Evolutionary conservation across 2,888 invertebrate species (phyloP), one percentile per base, ranked within the genome.

Genomic region (Troglohyphantes excavatus): DNA sequence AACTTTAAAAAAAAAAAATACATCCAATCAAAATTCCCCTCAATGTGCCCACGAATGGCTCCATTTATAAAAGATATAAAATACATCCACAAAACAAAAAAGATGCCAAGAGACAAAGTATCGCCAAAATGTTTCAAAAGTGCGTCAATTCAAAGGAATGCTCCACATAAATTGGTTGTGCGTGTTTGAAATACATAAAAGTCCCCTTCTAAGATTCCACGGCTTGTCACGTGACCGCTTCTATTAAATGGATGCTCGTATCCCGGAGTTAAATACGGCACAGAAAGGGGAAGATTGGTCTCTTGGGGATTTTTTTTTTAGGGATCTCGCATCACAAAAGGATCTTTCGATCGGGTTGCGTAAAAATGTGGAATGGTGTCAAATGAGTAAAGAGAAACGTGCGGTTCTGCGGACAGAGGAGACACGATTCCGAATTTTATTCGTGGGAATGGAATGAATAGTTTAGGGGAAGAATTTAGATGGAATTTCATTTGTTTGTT

Each of bases 121-220:
- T 6, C 61, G 17, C 39, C n/a, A 53, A 53, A 79, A 79, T 68
- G 68, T 67, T 79, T 53, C 79, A 29, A 79, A 79, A 68, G 67
- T 46, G 68, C 79, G 27, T 68, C 68, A 29, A 79, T 67, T 79
- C 79, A 46, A 17, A 21, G 59, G 26, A 39, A 82, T 72, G 70
- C 63, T 63, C 65, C 39, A 59, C 67, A 29, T 59, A 82, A 82
- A 82, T 82, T 82, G 82, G 46, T 53, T 27, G 39, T 61, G 70
- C 70, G 82, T 82, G 81, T 70, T 82, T 82, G 82, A 82, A 82
- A 82, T 82, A 82, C 70, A 82, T 61, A 82, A 76, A 59, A 17
- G 29, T 33, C 27, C 26, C 33, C 65, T 17, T 76, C 75, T 29
- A n/a, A 61, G 75, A 76, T 76, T 76, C 29, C 29, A 17, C 53